phyloP scores from a whole-genome alignment of 2,113 vertebrate genomes.

The Phylloscopus trochilus region DNA sequence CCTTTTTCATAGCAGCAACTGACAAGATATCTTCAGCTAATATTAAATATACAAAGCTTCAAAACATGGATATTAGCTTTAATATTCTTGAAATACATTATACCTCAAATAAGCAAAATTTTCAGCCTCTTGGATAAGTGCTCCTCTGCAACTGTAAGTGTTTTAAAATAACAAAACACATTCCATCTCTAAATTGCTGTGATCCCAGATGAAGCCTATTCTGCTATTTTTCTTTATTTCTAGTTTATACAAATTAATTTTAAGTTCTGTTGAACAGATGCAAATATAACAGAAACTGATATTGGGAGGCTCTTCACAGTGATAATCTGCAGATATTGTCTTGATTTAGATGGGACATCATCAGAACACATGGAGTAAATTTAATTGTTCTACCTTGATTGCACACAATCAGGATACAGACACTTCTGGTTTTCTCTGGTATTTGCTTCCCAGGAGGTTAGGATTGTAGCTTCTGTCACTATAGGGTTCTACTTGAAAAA shows the following conservation, averaged over 20 bases:
- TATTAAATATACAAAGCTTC: not conserved
- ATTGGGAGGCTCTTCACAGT: conserved; percentile 18
- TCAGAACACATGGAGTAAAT: conserved; percentile 67
- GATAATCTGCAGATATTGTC: conserved; percentile 47
- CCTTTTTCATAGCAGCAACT: not conserved
- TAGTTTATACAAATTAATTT: not conserved
- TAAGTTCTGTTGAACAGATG: conserved; percentile 37
- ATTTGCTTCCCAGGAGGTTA: conserved; percentile 41
- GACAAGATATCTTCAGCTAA: not conserved
- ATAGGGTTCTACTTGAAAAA: conserved; percentile 36
- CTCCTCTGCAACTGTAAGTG: not conserved
- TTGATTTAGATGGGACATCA: conserved; percentile 66
- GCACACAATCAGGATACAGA: conserved; percentile 45
- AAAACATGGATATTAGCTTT: not conserved
- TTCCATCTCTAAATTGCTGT: not conserved
- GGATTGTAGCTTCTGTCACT: conserved; percentile 28
- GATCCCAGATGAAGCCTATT: not conserved
- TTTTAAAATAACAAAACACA: conserved; percentile 13
- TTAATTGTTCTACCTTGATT: conserved; percentile 65
- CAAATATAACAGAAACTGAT: conserved; percentile 50
- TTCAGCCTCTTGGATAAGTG: not conserved
- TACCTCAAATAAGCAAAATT: not conserved
- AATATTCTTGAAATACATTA: not conserved
- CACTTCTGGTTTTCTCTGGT: conserved; percentile 51
- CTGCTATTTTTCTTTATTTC: not conserved